Base-by-base conservation (phyloP, 2,113 vertebrate genomes). In the Zeus faber region DNA sequence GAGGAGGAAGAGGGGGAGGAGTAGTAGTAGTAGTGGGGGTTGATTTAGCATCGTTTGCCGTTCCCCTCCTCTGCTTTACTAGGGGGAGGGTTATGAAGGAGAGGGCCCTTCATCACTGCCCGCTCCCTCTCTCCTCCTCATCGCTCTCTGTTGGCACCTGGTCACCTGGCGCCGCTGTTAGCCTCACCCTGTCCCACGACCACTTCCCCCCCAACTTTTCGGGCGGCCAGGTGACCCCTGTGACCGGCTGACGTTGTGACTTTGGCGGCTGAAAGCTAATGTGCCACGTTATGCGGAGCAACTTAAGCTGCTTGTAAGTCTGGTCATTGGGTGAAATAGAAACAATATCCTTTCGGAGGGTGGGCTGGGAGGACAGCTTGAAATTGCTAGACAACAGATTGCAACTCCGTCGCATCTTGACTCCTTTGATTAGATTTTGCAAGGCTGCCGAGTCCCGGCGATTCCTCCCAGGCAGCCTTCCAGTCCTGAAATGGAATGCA, bases 81-180 rank as follows among this genome's bases (percentile, higher is more conserved):
- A 79, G 70, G 51, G 56, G 55, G 66, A 77, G 76, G 65, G 31
- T 44, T 53, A 23, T 13, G 16, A 41, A 23, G 59, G 54, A 65
- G 75, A 57, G 54, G 68, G 54, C 58, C 49, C 70, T 87, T 69
- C 66, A 82, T 85, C 86, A 85, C 77, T 81, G 83, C 84, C 77
- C 31, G 2, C 47, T 65, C 33, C 1, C 24, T 54, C 60, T 40
- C 65, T 61, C 59, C 40, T 40, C 27, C 60, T 70, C 76, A 83
- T 85, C 75, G 22, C 71, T 84, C 77, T 67, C 70, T 72, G 79
- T 85, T 76, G 59, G 58, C 37, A 10, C 13, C 18, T 57, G 53
- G 65, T 67, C 80, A 74, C 74, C 69, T 50, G 14, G 29, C 46
- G 67, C 59, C 46, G 59, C 48, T 56, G 58, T 61, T 71, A 70